Evolutionary conservation across 2,888 invertebrate species (phyloP).

Genomic region (Glaucopsyche alexis): DNA sequence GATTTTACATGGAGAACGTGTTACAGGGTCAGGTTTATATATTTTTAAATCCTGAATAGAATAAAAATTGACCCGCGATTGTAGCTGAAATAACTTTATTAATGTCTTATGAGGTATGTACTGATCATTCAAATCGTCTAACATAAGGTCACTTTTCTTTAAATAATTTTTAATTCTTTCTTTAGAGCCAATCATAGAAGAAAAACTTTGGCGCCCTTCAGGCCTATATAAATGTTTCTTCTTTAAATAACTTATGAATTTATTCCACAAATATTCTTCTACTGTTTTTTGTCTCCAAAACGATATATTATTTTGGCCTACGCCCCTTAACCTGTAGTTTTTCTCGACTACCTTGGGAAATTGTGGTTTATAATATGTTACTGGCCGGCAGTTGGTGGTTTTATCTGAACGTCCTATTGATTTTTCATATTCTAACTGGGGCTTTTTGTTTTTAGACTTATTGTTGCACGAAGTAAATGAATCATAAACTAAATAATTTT

Average conservation of each 20-base stretch:
- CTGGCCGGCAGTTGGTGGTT: constrained; percentile 54
- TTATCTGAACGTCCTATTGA: constrained; percentile 46
- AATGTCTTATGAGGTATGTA: neutral
- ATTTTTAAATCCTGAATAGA: neutral
- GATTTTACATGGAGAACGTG: neutral
- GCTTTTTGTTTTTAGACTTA: neutral
- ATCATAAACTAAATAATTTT: neutral
- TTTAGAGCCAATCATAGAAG: constrained; percentile 26
- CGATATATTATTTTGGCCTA: constrained; percentile 50
- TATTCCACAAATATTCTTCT: constrained; percentile 56
- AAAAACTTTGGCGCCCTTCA: neutral
- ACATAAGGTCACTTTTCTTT: neutral
- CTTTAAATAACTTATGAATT: constrained; percentile 59
- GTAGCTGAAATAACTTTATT: neutral
- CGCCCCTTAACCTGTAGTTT: constrained; percentile 51
- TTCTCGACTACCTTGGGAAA: constrained; percentile 52
- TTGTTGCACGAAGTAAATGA: neutral
- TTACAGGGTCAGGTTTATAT: neutral
- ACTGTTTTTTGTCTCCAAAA: constrained; percentile 53
- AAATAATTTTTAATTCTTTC: neutral
- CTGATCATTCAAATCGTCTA: neutral
- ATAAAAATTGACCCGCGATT: neutral
- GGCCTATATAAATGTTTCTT: constrained; percentile 47
- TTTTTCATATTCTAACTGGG: neutral
- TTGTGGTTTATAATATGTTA: constrained; percentile 47